phyloP scores from a whole-genome alignment of 2,113 vertebrate genomes.

The Phalacrocorax carbo region DNA sequence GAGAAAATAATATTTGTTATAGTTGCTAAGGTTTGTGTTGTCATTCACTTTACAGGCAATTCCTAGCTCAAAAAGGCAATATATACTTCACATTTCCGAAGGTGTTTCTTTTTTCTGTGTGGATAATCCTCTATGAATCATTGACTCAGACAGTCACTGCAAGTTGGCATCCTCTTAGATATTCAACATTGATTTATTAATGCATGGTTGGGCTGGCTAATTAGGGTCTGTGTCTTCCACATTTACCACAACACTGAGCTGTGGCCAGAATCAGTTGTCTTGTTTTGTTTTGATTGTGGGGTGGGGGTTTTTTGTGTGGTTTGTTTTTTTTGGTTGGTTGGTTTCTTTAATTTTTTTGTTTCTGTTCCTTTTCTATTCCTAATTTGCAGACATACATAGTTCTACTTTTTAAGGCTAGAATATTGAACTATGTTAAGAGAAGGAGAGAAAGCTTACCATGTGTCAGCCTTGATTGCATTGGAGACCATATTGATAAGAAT shows the following conservation, averaged over 20 bases:
- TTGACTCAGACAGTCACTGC: slow-evolving; percentile 16
- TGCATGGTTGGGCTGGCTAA: slow-evolving; percentile 54
- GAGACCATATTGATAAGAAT: neutral
- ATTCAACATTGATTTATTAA: slow-evolving; percentile 67
- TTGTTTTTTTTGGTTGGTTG: neutral
- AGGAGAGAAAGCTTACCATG: neutral
- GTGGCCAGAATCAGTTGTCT: slow-evolving; percentile 39
- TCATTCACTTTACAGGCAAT: slow-evolving; percentile 47
- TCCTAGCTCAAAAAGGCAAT: neutral
- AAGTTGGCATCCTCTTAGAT: slow-evolving; percentile 38
- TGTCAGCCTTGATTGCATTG: neutral
- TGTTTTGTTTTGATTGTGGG: neutral
- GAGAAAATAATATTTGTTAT: neutral
- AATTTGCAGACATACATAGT: neutral
- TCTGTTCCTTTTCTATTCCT: neutral
- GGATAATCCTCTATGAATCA: slow-evolving; percentile 35
- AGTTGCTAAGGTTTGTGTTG: neutral
- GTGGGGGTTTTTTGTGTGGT: neutral
- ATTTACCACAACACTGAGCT: slow-evolving; percentile 48
- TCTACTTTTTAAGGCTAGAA: neutral
- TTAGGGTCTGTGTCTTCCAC: slow-evolving; percentile 55
- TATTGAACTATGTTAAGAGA: neutral
- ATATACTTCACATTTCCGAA: neutral
- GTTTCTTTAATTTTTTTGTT: neutral
- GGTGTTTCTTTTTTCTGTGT: neutral